Evolutionary conservation across 2,888 invertebrate species (phyloP), one percentile per base, ranked within the genome.

Genomic region (Temnothorax unifasciatus): DNA sequence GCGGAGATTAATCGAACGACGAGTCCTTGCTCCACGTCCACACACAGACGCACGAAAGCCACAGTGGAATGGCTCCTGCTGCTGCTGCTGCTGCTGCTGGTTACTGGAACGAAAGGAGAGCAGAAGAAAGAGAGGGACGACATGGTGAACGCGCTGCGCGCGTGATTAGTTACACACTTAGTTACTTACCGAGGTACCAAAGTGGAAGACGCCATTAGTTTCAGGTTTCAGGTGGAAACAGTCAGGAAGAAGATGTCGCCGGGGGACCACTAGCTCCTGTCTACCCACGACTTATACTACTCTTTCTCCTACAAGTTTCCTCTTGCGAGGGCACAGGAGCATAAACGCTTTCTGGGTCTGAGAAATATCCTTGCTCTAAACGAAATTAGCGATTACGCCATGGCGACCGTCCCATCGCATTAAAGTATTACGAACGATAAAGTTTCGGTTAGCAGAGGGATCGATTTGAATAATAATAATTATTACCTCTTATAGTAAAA

Each of bases 1-100:
- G 92, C 92, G 88, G 90, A 92, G 94, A 93, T 94, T 94, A 93
- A 93, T 93, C 92, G 92, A 89, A 92, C 89, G 91, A 87, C 86
- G 77, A 76, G 63, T 83, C 86, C 85, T 85, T 86, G 86, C 82
- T 89, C 82, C 63, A 87, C 85, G 84, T 89, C 84, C 71, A n/a
- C 79, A 79, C 77, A 86, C 88, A 88, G 84, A 69, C 83, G 83
- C 84, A 84, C 84, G 75, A 85, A 89, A 85, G 90, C 73, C 86
- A 34, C 79, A 84, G 82, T 50, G 86, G 85, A 74, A 64, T 71
- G 82, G 77, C 74, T 47, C 38, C 50, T 50, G 50, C 59, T 50
- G 64, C 15, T 13, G 47, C 34, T 13, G 47, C 34, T 44, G 59
- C 59, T n/a, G 74, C n/a, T 29, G 59, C 38, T 34, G 68, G 68